These are phyloP conservation scores for Alces alces DNA, from an alignment of 2,113 vertebrate genomes.

Conservation along the genomic window DNA sequence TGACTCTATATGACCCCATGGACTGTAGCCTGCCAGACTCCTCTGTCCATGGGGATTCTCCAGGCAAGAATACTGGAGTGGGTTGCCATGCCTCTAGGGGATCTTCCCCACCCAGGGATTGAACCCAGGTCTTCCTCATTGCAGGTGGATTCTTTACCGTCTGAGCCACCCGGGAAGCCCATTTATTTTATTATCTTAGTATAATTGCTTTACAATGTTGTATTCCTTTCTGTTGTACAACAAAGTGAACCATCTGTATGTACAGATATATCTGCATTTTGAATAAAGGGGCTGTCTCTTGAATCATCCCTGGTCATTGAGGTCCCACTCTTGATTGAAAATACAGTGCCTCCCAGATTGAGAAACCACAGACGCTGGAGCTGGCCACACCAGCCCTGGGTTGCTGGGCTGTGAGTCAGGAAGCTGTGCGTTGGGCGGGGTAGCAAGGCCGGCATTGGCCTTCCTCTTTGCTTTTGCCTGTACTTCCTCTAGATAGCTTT, in stretches of 20 bases:
- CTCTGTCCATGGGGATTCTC: not conserved
- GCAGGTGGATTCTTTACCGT: not conserved
- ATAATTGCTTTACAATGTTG: not conserved
- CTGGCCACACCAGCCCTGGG: not conserved
- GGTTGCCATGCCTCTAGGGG: not conserved
- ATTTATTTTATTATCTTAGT: not conserved
- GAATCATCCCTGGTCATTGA: not conserved
- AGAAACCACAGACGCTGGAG: not conserved
- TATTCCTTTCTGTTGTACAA: not conserved
- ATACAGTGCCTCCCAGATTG: not conserved
- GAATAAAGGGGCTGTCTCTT: not conserved
- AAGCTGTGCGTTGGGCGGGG: not conserved
- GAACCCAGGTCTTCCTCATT: not conserved
- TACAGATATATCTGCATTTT: not conserved
- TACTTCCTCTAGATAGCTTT: slow-evolving; percentile 52
- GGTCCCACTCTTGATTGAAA: not conserved
- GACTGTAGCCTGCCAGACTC: not conserved
- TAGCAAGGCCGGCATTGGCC: not conserved
- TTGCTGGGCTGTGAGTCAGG: not conserved
- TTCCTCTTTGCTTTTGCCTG: slow-evolving; percentile 52
- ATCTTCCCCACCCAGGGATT: not conserved
- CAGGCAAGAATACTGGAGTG: not conserved
- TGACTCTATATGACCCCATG: not conserved
- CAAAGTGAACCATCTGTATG: not conserved
- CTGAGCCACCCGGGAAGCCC: not conserved